These are phyloP conservation scores for Drosophila fulvimacula DNA, from an alignment of 2,888 invertebrate genomes.

Conservation along the genomic window DNA sequence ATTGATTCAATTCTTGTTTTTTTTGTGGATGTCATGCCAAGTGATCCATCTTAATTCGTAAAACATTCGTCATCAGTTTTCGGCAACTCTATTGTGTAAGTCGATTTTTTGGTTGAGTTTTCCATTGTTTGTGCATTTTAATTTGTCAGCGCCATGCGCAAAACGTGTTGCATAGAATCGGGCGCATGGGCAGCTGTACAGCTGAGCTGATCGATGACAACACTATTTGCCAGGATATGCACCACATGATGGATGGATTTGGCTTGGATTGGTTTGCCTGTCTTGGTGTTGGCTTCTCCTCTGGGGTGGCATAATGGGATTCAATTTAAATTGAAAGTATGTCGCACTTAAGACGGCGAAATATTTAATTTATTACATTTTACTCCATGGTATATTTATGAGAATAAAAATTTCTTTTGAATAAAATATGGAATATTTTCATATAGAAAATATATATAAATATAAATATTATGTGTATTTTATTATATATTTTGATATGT, in stretches of 20 bases:
- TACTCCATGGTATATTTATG: neutral
- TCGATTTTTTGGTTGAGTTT: constrained; percentile 46
- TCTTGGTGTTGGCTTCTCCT: constrained; percentile 1
- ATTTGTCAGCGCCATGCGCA: constrained; percentile 67
- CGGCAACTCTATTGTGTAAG: constrained; percentile 62
- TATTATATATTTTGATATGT: neutral
- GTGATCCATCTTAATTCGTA: constrained; percentile 84
- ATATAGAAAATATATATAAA: neutral
- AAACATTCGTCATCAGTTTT: constrained; percentile 77
- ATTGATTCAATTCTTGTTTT: constrained; percentile 33
- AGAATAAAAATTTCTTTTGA: neutral
- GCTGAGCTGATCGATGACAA: constrained; percentile 79
- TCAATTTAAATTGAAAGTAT: constrained; percentile 59
- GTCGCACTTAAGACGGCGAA: neutral
- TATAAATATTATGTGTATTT: neutral
- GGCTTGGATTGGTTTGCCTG: neutral
- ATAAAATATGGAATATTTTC: neutral
- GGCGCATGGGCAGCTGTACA: constrained; percentile 51
- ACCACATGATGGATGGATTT: constrained; percentile 61
- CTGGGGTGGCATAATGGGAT: constrained; percentile 14
- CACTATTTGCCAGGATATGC: constrained; percentile 71
- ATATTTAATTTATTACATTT: neutral
- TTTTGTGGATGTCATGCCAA: constrained; percentile 76
- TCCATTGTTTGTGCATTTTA: constrained; percentile 67
- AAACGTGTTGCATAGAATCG: constrained; percentile 69